Evolutionary conservation across 2,797 vertebrate genomes (phyloP).

Genomic region (Echeneis naucrates): DNA sequence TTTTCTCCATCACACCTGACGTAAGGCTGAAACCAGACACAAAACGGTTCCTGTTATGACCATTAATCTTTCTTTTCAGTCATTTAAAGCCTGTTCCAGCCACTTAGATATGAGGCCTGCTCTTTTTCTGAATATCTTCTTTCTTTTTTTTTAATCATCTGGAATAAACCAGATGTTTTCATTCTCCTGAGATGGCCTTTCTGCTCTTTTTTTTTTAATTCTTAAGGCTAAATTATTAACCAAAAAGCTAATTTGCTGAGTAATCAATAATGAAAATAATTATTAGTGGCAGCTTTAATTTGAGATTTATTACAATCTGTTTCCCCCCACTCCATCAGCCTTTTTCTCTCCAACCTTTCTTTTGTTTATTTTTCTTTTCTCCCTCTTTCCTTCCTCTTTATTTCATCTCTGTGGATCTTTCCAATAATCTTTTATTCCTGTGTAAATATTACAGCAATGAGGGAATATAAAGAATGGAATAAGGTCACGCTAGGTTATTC

Average conservation of each 20-base stretch:
- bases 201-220: constrained; percentile 2
- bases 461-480: constrained; percentile 71
- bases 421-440: constrained; percentile 77
- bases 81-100: neutral
- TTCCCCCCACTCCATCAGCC: constrained; percentile 16
- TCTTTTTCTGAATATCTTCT: neutral
- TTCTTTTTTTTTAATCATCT: neutral
- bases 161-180: neutral
- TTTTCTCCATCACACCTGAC: neutral
- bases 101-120: neutral
- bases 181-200: neutral
- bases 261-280: constrained; percentile 48
- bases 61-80: neutral
- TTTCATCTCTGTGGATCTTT: constrained; percentile 54
- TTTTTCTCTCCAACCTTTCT: constrained; percentile 28
- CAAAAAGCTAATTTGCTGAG: constrained; percentile 18
- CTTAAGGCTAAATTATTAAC: constrained; percentile 19
- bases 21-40: neutral
- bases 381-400: constrained; percentile 42
- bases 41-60: neutral
- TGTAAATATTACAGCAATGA: constrained; percentile 77
- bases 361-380: constrained; percentile 46
- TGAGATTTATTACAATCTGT: constrained; percentile 20
- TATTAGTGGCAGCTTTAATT: constrained; percentile 32
- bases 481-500: constrained; percentile 76